Base-by-base conservation (phyloP, 2,113 vertebrate species). In the Tragelaphus imberbis region DNA sequence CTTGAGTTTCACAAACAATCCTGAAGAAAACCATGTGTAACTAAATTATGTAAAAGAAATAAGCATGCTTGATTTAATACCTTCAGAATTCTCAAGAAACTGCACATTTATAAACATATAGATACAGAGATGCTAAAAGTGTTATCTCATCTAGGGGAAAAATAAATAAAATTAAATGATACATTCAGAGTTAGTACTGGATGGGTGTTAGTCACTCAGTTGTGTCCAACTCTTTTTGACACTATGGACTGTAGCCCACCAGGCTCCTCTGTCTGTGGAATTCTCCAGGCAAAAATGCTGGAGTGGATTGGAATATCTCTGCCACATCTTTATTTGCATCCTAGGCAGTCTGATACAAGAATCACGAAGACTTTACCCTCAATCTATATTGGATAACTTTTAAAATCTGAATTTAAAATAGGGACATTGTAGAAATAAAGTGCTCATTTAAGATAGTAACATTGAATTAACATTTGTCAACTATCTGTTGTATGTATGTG, bases 1-100 rank as follows among this genome's bases (percentile, higher is more conserved):
- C 68, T 93, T 87, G 49, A 80, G 85, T 93, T 95, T 97, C 71
- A 95, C 79, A 81, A 95, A 84, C 27, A 88, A 49, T 91, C 59
- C 44, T 85, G 9, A 89, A 56, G 49, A 79, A 97, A 96, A 93
- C 19, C 87, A 33, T 7, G 9, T 65, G 27, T 36, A 95, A 92
- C 27, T 92, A 71, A 91, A 87, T n/a, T 40, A 51, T 56, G 53
- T 51, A 33, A 44, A 21, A 47, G 56, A 47, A 53, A 40, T 44
- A 81, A 95, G 8, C 33, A 40, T 84, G 49, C 53, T 92, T 93
- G 53, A 85, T 81, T 90, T 93, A 81, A 11, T 40, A 51, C 3
- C n/a, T 93, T 63, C 51, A 49, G 77, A 96, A 95, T 81, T 23
- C 25, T 88, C 10, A 85, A 84, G 53, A 68, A 97, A 85, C 8